Evolutionary conservation across 2,888 invertebrate genomes (phyloP), one percentile per base, ranked within the genome.

Genomic region (Teinopalpus imperialis): DNA sequence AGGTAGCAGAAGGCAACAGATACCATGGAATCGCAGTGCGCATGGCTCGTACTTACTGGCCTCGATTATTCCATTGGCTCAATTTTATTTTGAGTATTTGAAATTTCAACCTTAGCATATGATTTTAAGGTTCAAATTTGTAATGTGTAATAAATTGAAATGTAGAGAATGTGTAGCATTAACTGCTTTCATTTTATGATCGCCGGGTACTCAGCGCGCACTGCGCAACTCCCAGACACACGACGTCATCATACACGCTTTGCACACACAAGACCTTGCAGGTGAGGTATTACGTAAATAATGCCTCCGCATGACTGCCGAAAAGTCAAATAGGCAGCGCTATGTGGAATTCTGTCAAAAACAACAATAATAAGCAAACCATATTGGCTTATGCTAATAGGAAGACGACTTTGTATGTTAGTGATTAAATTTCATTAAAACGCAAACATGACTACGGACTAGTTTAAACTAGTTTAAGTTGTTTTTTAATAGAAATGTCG

Each of bases 141-240:
- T 23, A 58, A 41, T 8, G 4, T 12, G 7, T 32, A 32, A 27
- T 39, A 23, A 32, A 24, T 49, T 61, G 60, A 64, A 56, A 60
- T 53, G 59, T 63, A 61, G 67, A 69, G 71, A 78, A 78, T 77
- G 69, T 72, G 56, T 63, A 23, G 48, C 52, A 6, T 51, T 45
- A 66, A 57, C 69, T 70, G 63, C 67, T 57, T 31, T 41, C 50
- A 46, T 44, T 51, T 55, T 74, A 81, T 87, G 86, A 41, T 69
- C 42, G 64, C 87, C 86, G 68, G 71, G 85, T 88, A 66, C 57
- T 56, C 77, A 82, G 81, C 87, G 86, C 87, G 85, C 83, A 87
- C 81, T 87, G 87, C 87, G 87, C 87, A 88, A 88, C 86, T 88
- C 87, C 81, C 75, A 74, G 81, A 81, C 78, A 80, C 70, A 74